Conservation (phyloP, 2,888 invertebrate genomes). For the Seira musarum region DNA sequence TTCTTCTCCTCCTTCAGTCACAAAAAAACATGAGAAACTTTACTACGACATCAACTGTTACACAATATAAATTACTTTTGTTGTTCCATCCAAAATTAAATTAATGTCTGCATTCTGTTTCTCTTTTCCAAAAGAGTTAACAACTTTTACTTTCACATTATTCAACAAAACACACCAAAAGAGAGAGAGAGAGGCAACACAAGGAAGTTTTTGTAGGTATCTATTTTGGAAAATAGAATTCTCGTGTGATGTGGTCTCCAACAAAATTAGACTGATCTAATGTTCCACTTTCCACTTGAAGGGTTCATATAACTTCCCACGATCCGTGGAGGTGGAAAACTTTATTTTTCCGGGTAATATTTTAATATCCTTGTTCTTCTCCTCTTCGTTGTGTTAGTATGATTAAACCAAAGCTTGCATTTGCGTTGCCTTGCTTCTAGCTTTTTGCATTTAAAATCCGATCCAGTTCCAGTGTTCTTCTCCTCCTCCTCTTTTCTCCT, state of each 20-base stretch:
- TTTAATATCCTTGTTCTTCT: not conserved
- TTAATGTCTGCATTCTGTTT: not conserved
- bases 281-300: conserved; percentile 12
- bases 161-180: too few relatives aligned
- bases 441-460: too few relatives aligned
- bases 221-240: too few relatives aligned
- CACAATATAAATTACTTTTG: conserved; percentile 12
- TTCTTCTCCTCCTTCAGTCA: too few relatives aligned
- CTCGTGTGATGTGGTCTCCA: too few relatives aligned
- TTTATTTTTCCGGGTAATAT: not conserved
- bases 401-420: too few relatives aligned
- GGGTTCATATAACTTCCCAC: not conserved
- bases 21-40: too few relatives aligned
- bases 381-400: not conserved
- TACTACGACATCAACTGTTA: not conserved
- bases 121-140: not conserved
- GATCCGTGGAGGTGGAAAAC: too few relatives aligned
- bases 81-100: conserved; percentile 7
- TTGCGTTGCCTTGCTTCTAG: too few relatives aligned
- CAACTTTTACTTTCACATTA: not conserved
- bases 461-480: not conserved
- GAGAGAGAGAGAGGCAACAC: not conserved
- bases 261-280: not conserved
- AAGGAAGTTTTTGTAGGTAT: not conserved
- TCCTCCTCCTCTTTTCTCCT: too few relatives aligned